phyloP scores from a whole-genome alignment of 1,140 invertebrate genomes.

The Asbolus verrucosus region DNA sequence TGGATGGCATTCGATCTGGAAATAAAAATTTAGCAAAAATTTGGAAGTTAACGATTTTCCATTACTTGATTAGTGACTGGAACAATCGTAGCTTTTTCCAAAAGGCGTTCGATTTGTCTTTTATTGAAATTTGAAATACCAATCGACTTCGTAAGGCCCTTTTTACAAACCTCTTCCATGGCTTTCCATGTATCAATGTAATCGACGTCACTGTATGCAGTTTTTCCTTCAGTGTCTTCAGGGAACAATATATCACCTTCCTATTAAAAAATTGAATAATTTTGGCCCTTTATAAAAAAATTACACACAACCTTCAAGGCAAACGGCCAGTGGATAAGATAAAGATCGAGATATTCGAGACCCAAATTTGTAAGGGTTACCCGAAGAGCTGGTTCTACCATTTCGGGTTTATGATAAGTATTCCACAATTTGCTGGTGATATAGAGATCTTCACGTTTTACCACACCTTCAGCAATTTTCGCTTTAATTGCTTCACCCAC shows the following conservation, averaged over 20 bases:
- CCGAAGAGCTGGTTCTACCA: slow-evolving; percentile 72
- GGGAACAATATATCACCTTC: slow-evolving; percentile 66
- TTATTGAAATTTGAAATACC: slow-evolving; percentile 91
- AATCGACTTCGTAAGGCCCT: slow-evolving; percentile 80
- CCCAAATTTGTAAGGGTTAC: slow-evolving; percentile 74
- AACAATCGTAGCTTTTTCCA: slow-evolving; percentile 74
- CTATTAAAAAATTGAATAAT: slow-evolving; percentile 51
- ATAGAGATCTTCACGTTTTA: slow-evolving; percentile 77
- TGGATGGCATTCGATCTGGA: slow-evolving; percentile 73
- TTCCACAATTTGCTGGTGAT: slow-evolving; percentile 79
- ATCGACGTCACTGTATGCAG: slow-evolving; percentile 67
- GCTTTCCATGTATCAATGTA: slow-evolving; percentile 78
- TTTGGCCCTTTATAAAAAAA: not conserved
- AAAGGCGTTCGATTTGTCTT: slow-evolving; percentile 79
- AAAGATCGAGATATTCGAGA: slow-evolving; percentile 82
- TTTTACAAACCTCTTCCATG: slow-evolving; percentile 77
- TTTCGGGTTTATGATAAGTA: slow-evolving; percentile 71
- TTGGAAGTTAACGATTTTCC: not conserved
- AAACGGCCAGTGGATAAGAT: slow-evolving; percentile 85
- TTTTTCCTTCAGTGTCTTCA: slow-evolving; percentile 64
- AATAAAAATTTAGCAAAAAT: not conserved
- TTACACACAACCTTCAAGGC: slow-evolving; percentile 58
- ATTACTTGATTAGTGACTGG: slow-evolving; percentile 79
- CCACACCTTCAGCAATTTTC: slow-evolving; percentile 76
- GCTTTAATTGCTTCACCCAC: slow-evolving; percentile 81